Percentiles rank a stretch among this genome's conserved stretches.
Evolutionary conservation across 2,113 vertebrate species (phyloP).

Genomic region (Rhea pennata): DNA sequence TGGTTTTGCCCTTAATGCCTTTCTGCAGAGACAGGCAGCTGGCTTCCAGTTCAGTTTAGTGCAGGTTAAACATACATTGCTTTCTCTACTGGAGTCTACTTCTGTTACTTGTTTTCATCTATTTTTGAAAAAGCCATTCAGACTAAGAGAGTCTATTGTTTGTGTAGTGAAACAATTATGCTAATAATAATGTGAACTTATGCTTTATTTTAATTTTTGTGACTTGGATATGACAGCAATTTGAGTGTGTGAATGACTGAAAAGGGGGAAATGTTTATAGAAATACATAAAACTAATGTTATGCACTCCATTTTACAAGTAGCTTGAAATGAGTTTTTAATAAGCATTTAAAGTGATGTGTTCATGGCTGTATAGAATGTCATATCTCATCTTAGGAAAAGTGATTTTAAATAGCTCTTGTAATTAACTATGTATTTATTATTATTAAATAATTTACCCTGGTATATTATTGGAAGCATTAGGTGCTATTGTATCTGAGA

Average conservation of each 20-base stretch:
- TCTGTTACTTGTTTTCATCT: neutral
- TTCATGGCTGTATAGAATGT: neutral
- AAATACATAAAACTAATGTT: neutral
- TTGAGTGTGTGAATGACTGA: neutral
- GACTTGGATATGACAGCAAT: neutral
- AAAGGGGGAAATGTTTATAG: conserved; percentile 24
- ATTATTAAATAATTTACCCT: neutral
- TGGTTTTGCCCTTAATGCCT: neutral
- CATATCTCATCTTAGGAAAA: neutral
- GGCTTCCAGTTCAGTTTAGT: neutral
- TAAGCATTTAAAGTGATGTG: conserved; percentile 19
- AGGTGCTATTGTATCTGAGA: neutral
- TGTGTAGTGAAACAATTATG: neutral
- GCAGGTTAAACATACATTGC: neutral
- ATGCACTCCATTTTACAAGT: neutral
- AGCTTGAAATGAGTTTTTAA: conserved; percentile 1
- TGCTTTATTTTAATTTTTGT: conserved; percentile 16
- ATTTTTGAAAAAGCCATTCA: neutral
- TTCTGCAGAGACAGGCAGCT: neutral
- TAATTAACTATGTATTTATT: conserved; percentile 43
- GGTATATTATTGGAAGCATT: neutral
- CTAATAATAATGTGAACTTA: neutral
- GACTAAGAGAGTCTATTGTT: neutral
- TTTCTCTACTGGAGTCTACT: neutral
- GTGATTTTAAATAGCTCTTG: conserved; percentile 24